phyloP scores from a whole-genome alignment of 2,797 vertebrate species.

The Paratrypauchen microcephalus region DNA sequence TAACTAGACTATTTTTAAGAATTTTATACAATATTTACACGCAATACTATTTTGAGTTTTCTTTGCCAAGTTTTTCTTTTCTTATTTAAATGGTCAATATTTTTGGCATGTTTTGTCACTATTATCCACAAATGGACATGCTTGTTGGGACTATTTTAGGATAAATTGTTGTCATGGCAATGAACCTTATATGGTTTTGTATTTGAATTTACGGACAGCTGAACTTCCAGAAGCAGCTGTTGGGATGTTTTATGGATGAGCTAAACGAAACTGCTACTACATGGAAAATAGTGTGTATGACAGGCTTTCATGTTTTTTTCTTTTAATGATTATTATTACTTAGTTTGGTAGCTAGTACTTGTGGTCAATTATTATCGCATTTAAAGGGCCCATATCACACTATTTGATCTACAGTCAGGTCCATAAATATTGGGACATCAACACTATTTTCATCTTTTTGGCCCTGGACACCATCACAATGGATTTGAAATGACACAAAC shows the following conservation, averaged over 20 bases:
- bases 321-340: too few relatives aligned
- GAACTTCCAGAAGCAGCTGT: conserved; percentile 57
- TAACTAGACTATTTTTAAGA: conserved; percentile 86
- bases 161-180: conserved; percentile 39
- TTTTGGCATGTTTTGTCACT: conserved; percentile 65
- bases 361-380: too few relatives aligned
- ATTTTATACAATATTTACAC: conserved; percentile 88
- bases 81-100: conserved; percentile 73
- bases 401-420: too few relatives aligned
- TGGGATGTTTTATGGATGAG: conserved; percentile 56
- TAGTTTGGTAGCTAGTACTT: too few relatives aligned
- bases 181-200: conserved; percentile 11
- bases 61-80: conserved; percentile 64
- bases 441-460: too few relatives aligned
- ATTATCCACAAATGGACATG: conserved; percentile 64
- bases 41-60: conserved; percentile 77
- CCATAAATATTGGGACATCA: too few relatives aligned
- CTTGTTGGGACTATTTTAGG: conserved; percentile 48
- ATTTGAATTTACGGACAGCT: conserved; percentile 46
- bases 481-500: too few relatives aligned
- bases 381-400: too few relatives aligned
- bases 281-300: conserved; percentile 22
- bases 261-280: conserved; percentile 49
- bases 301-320: too few relatives aligned
- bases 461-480: too few relatives aligned